Conservation (phyloP, 2,113 vertebrate genomes). For the Gadus chalcogrammus region DNA sequence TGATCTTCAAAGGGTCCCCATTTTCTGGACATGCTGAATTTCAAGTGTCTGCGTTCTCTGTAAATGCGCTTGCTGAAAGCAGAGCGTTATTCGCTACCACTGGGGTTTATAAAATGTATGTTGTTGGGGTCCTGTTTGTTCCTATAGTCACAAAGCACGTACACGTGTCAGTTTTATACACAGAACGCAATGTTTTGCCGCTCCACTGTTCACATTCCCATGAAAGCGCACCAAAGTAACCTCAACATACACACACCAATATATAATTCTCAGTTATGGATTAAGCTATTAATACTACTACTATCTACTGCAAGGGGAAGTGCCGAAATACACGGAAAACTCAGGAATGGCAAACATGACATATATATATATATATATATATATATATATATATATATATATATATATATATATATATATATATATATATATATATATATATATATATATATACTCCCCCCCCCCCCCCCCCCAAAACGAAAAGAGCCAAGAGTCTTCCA, state of each 20-base stretch:
- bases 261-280: neutral
- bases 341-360: conserved; percentile 1
- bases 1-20: conserved; percentile 29
- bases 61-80: too few species aligned
- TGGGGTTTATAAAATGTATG: too few species aligned
- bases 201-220: neutral
- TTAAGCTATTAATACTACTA: neutral
- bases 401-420: too few species aligned
- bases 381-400: too few species aligned
- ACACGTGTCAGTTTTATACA: too few species aligned
- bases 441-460: too few species aligned
- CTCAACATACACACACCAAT: neutral
- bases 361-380: neutral
- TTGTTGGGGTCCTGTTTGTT: too few species aligned
- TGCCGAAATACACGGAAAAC: neutral
- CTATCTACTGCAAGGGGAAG: neutral
- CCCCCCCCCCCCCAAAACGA: neutral
- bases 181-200: too few species aligned
- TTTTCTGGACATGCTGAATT: conserved; percentile 72
- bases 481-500: conserved; percentile 79
- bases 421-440: too few species aligned
- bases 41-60: conserved; percentile 54
- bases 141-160: too few species aligned
- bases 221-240: neutral
- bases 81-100: too few species aligned